Base-by-base conservation (phyloP, 2,888 invertebrate genomes). In the Pyrochroa serraticornis region DNA sequence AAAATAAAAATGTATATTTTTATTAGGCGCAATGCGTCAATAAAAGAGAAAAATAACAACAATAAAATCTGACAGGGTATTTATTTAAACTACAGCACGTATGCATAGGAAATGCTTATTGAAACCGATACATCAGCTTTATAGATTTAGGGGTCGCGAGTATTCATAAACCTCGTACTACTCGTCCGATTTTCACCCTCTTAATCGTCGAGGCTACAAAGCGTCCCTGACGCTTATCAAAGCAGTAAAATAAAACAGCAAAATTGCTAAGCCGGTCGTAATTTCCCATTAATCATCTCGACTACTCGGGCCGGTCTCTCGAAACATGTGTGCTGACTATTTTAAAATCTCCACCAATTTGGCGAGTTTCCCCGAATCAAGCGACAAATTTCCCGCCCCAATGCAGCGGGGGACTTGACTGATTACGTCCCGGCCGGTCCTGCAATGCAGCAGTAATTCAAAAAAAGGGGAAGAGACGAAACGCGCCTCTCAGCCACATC, bases 11-110 rank as follows among this genome's bases (percentile, higher is more conserved):
- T 63, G 58, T 63, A 56, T 55, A 60, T 56, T 60, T 55, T 59
- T 59, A 59, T 59, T 59, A 59, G 59, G 33, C 46, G 54, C 58
- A 44, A 67, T 70, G 67, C 60, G 65, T 66, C 72, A 72, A 71
- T 72, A 74, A 73, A 71, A 66, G 69, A 71, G 74, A 74, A 68
- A 73, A 74, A 74, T 74, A 71, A 68, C 70, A 67, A 66, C 71
- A 72, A 72, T 74, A 74, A 73, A 72, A 71, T 67, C 69, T 70
- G 74, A 74, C 74, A 72, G 72, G 65, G 66, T 71, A 71, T 72
- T 74, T 73, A 70, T 71, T 64, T 68, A 65, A 69, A 71, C 70
- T 66, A 65, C 65, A 54, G 58, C 63, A 62, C 65, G 65, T 64
- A 65, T 66, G 68, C 68, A 68, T 68, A 65, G 68, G 65, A 71